Base-by-base conservation (phyloP, 2,888 invertebrate species). In the Andrena trimmerana region DNA sequence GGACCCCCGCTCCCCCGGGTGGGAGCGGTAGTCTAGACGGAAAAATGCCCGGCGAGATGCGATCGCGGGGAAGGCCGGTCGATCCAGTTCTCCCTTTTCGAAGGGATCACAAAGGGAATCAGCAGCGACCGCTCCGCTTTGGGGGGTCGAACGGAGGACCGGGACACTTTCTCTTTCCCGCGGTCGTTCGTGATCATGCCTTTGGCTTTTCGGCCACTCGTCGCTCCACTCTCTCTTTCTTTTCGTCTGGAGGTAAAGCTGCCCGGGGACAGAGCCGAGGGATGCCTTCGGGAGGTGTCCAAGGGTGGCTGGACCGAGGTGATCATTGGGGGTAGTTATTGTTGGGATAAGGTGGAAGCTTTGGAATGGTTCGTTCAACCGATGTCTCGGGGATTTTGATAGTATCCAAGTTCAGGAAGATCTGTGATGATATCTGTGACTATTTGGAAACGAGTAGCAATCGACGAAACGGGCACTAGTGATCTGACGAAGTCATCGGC, bases 151-250 rank as follows among this genome's bases (percentile, higher is more conserved):
- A 54, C 50, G 62, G 57, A 67, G 65, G 52, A 50, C 54, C 63
- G 33, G 1, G 73, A 80, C 78, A 88, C 87, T 89, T 85, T 88
- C 89, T 75, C 86, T 79, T 86, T 71, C 60, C 60, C 48, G 84
- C 16, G 78, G 82, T 72, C 42, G 33, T 24, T 36, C 52, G 48
- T 33, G 73, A 89, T 89, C 77, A 86, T 87, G 70, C 77, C 31
- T 54, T 68, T 20, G 77, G 69, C 42, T 78, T 83, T 87, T 85
- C 81, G 65, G 73, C 54, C 31, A 50, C 65, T 68, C 8, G 8
- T 16, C 27, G 62, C 50, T 63, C 60, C 71, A 78, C 84, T 87
- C 74, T 89, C 84, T 85, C 88, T 84, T 87, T 88, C 71, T 36
- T 63, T 75, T 63, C 50, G 54, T 50, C 16, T 13, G 62, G 2